A percentile compares a stretch with the other conserved stretches of the same genome.
These are phyloP conservation scores for Panthera uncia DNA, from an alignment of 2,113 vertebrate genomes.

Conservation along the genomic window DNA sequence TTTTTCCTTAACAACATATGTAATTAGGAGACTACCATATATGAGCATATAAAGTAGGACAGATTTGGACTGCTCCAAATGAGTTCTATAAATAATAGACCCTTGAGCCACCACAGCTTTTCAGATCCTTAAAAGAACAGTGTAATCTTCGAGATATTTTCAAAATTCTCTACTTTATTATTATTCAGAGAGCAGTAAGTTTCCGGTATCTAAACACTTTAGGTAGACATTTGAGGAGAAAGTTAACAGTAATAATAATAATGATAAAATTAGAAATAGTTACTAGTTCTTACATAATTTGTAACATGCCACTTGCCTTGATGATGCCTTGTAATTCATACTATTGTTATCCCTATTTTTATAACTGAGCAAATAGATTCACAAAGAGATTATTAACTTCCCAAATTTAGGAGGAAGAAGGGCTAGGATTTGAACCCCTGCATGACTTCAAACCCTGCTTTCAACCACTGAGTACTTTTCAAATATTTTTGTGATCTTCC, in stretches of 20 bases:
- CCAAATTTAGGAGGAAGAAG: background rate
- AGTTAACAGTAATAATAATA: background rate
- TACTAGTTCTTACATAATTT: background rate
- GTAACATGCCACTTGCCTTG: background rate
- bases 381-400: background rate
- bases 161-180: background rate
- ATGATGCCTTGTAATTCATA: background rate
- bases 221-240: background rate
- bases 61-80: slow-evolving; percentile 68
- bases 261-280: background rate
- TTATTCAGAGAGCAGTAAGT: background rate
- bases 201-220: background rate
- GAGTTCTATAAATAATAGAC: slow-evolving; percentile 50
- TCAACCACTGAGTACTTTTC: background rate
- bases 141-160: background rate
- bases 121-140: background rate
- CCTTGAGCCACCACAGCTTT: slow-evolving; percentile 19
- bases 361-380: background rate
- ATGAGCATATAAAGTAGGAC: slow-evolving; percentile 63
- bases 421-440: background rate
- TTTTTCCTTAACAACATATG: slow-evolving; percentile 68
- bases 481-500: background rate
- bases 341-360: background rate
- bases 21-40: slow-evolving; percentile 64
- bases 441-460: background rate